Evolutionary conservation across 1,140 invertebrate species (phyloP).

Genomic region (Pseudomyrmex flavicornis): DNA sequence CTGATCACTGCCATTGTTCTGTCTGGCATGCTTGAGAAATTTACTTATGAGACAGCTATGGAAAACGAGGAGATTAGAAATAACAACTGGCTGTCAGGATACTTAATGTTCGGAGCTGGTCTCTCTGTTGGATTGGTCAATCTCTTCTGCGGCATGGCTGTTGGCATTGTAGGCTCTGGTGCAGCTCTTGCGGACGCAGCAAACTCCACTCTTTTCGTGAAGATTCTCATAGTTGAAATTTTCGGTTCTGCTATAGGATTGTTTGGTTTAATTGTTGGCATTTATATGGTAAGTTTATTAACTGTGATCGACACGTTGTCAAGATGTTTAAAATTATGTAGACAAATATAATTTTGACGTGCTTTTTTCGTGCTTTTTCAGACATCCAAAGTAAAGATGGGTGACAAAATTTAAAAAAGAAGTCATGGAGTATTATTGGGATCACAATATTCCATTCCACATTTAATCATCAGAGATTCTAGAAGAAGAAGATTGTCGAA

Average conservation of each 20-base stretch:
- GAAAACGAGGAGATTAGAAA: constrained; percentile 75
- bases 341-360: constrained; percentile 23
- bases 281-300: constrained; percentile 90
- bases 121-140: constrained; percentile 97
- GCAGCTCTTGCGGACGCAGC: constrained; percentile 98
- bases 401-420: constrained; percentile 78
- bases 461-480: constrained; percentile 38
- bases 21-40: constrained; percentile 91
- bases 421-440: constrained; percentile 16
- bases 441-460: constrained; percentile 64
- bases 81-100: constrained; percentile 92
- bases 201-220: constrained; percentile 97
- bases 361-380: constrained; percentile 63
- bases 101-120: constrained; percentile 98
- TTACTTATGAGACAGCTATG: constrained; percentile 77
- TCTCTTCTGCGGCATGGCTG: constrained; percentile 97
- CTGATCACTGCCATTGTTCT: constrained; percentile 98
- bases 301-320: neutral
- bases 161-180: constrained; percentile 98
- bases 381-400: constrained; percentile 88
- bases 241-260: constrained; percentile 99
- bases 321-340: neutral
- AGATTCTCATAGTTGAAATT: constrained; percentile 99
- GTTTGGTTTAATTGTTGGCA: constrained; percentile 99
- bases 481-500: neutral